Evolutionary conservation across 2,113 vertebrate species (phyloP), one percentile per base, ranked within the genome.

Genomic region (Leptodactylus fuscus): DNA sequence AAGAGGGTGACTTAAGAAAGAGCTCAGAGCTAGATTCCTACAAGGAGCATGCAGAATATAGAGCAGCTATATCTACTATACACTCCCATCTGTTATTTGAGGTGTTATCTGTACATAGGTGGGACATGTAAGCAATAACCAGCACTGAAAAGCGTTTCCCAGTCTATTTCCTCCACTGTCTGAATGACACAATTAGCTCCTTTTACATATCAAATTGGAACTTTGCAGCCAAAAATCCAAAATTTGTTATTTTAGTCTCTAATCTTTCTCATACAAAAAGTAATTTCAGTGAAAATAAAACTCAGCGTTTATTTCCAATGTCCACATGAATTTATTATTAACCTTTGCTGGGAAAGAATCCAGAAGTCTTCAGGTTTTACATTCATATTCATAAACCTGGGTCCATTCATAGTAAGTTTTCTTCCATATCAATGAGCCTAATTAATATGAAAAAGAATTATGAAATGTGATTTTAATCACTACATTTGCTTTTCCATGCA

Each of bases 391-490:
- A 65, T 67, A 81, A 81, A 81, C 58, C 41, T 41, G 53, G 29
- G n/a, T 38, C 41, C 38, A 81, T 81, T 81, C 79, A 81, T 67
- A 29, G 38, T 16, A 46, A 65, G 38, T 62, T 81, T 81, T 67
- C 36, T 67, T 76, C 73, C 73, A 46, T 67, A 65, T 67, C 79
- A 81, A 67, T 38, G 41, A 81, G 79, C 41, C 58, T 65, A 82
- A 53, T 70, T 82, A 82, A 82, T 82, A 70, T 67, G 60, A 67
- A 81, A 70, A 71, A 82, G 29, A 82, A 70, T 82, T 82, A 82
- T 51, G 48, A 51, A 36, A 51, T 70, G 65, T 70, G 24, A 82
- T 82, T 82, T 82, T 82, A 70, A 70, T 82, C 62, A 49, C 81
- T 82, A 71, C 65, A 71, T 82, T 82, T 82, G 62, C 81, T 70